Evolutionary conservation across 1,140 invertebrate species (phyloP).

Genomic region (Heliconius eleuchia): DNA sequence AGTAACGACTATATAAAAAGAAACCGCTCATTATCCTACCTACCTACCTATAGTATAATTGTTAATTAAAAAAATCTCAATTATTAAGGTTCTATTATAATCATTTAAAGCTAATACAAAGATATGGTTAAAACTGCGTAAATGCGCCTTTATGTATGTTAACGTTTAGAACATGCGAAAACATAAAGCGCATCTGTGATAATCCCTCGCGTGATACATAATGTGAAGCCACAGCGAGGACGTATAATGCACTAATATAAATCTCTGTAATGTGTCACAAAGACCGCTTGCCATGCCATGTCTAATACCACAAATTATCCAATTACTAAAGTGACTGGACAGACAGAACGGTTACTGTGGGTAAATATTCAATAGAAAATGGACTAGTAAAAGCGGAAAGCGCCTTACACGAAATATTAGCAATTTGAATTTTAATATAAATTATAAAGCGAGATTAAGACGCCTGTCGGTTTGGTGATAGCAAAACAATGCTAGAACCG

Average conservation of each 20-base stretch:
- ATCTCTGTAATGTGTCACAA: constrained; percentile 30
- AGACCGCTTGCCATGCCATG: constrained; percentile 13
- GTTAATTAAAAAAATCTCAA: too few species aligned
- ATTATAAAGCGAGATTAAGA: neutral
- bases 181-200: constrained; percentile 23
- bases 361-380: neutral
- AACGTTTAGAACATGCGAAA: constrained; percentile 19
- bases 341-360: neutral
- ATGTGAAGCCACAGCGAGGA: constrained; percentile 20
- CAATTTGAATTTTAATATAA: neutral
- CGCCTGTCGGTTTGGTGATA: neutral
- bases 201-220: constrained; percentile 20
- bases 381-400: neutral
- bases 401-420: neutral
- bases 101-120: neutral
- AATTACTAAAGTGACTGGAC: constrained; percentile 11
- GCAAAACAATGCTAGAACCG: too few species aligned
- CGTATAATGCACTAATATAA: constrained; percentile 26
- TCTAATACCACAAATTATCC: constrained; percentile 18
- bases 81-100: neutral
- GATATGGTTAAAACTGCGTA: neutral
- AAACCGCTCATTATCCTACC: too few species aligned
- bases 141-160: neutral
- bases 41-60: too few species aligned
- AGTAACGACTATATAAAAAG: too few species aligned